These are phyloP conservation scores for Pseudopipra pipra DNA, from an alignment of 2,113 vertebrate species.

Conservation along the genomic window DNA sequence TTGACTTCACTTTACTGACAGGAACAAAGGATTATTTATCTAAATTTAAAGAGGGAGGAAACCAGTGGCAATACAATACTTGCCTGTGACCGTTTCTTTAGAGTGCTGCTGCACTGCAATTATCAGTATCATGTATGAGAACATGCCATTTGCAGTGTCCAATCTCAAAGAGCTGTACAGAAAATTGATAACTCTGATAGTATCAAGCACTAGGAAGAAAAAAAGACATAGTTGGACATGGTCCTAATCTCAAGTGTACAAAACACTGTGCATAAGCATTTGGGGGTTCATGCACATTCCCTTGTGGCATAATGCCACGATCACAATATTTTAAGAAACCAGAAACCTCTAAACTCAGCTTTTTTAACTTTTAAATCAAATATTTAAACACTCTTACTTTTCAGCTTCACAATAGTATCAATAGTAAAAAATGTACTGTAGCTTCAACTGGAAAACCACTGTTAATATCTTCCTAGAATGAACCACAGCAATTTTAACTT, in stretches of 20 bases:
- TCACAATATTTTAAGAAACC: neutral
- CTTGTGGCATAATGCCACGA: neutral
- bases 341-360: neutral
- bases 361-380: neutral
- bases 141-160: neutral
- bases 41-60: conserved; percentile 9
- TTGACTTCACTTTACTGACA: conserved; percentile 10
- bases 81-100: neutral
- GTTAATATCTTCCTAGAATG: neutral
- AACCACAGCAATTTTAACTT: neutral
- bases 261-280: neutral
- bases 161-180: neutral
- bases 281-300: neutral
- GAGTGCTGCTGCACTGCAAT: neutral
- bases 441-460: neutral
- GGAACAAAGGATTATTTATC: conserved; percentile 32
- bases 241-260: neutral
- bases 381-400: neutral
- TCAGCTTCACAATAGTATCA: neutral
- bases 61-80: neutral
- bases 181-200: neutral
- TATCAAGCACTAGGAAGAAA: neutral
- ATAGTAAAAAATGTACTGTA: neutral
- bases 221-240: neutral
- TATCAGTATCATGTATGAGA: neutral